Conservation (phyloP, 2,888 invertebrate species). For the Eremobia ochroleuca region DNA sequence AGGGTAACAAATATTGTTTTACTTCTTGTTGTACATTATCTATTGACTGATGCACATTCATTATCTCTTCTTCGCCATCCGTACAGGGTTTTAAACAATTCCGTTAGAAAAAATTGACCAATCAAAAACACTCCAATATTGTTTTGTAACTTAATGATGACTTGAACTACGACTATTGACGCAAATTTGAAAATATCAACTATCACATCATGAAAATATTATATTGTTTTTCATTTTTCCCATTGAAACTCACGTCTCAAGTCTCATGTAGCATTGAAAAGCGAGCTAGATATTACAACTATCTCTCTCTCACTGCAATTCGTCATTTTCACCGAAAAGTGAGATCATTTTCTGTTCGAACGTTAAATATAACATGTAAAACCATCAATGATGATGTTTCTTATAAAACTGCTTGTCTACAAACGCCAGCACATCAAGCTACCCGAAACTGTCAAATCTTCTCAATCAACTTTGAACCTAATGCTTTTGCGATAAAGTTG, state of each 20-base stretch:
- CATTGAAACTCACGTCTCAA: background rate
- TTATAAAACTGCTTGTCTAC: slow-evolving; percentile 2
- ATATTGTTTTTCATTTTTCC: background rate
- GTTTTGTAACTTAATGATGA: slow-evolving; percentile 24
- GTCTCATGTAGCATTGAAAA: slow-evolving; percentile 7
- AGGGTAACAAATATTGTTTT: slow-evolving; percentile 38
- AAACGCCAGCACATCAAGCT: no score
- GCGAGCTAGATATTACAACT: slow-evolving; percentile 1
- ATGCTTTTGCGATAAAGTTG: no score
- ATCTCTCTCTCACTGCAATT: background rate
- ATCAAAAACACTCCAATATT: slow-evolving; percentile 16
- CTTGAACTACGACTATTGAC: background rate
- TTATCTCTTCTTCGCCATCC: slow-evolving; percentile 34
- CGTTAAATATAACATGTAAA: background rate
- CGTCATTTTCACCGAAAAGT: slow-evolving; percentile 1
- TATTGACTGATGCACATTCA: slow-evolving; percentile 51
- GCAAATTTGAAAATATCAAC: background rate
- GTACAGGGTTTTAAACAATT: slow-evolving; percentile 44
- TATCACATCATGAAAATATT: slow-evolving; percentile 5
- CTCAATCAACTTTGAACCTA: no score
- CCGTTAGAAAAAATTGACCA: slow-evolving; percentile 18
- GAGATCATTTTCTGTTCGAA: slow-evolving; percentile 1
- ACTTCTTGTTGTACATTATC: slow-evolving; percentile 46
- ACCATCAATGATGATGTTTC: slow-evolving; percentile 9
- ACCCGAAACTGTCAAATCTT: no score